These are phyloP conservation scores for Pachyuromys duprasi DNA, from an alignment of 2,797 vertebrate genomes.

Conservation along the genomic window DNA sequence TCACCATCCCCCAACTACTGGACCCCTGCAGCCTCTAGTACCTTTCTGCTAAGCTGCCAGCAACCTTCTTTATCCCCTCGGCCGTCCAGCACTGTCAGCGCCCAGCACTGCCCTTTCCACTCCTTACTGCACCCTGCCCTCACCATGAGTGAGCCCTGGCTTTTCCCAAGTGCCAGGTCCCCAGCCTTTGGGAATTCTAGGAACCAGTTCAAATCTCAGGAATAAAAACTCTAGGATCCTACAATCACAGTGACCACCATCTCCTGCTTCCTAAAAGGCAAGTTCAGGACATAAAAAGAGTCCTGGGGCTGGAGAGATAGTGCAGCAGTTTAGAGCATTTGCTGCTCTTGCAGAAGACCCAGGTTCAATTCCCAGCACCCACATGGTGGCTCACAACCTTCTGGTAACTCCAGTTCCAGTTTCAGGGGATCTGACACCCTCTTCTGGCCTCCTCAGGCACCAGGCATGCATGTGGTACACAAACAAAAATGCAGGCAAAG, in stretches of 20 bases:
- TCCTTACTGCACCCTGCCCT: background rate
- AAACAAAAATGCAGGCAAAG: background rate
- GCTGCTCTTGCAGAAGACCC: background rate
- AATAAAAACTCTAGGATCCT: background rate
- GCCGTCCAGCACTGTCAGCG: background rate
- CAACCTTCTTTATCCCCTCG: too few relatives aligned
- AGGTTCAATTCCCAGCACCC: background rate
- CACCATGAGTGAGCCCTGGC: rapidly evolving
- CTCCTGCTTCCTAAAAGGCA: background rate
- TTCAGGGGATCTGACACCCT: background rate
- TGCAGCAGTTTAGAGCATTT: background rate
- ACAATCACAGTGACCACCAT: background rate
- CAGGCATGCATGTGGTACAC: background rate
- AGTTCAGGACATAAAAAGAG: background rate
- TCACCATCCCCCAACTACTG: background rate
- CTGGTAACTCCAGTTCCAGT: background rate
- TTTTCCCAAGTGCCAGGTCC: background rate
- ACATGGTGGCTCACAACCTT: background rate
- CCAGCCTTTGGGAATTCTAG: background rate
- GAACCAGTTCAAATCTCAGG: background rate
- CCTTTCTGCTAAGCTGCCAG: background rate
- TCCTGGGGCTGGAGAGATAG: background rate
- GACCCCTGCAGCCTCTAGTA: background rate
- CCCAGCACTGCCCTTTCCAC: background rate
- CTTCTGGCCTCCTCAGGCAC: background rate